Evolutionary conservation across 2,888 invertebrate genomes (phyloP), one percentile per base, ranked within the genome.

Genomic region (Antheraea assamensis): DNA sequence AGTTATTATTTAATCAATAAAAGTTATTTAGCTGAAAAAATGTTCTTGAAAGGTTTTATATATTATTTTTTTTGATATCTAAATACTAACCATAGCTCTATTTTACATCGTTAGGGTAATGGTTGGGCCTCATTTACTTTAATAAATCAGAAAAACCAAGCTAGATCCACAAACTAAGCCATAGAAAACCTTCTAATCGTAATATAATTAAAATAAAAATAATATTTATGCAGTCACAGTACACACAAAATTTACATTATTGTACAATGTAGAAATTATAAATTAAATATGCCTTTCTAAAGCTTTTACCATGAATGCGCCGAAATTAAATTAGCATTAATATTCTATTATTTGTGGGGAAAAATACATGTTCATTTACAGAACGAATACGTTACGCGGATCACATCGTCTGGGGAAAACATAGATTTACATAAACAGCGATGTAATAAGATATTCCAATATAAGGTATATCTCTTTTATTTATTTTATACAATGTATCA

Each of bases 351-450:
- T 66, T 66, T 31, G 30, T 19, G 19, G 66, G 31, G 30, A n/a
- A 66, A 66, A 66, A 31, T 66, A 30, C 10, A 21, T 66, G 31
- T 66, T 30, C 19, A 31, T 31, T 30, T 31, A 66, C 30, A 31
- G 3, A 58, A 8, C 24, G 24, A 24, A 58, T 58, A 58, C 24
- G n/a, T 31, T 8, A 31, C 30, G 7, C 31, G 31, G 31, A 66
- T 58, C 58, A 10, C 31, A 7, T 19, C 66, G 66, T 31, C 66
- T 31, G 27, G 66, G 58, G 66, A 66, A 30, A 30, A 66, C 66
- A 66, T 21, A 31, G 66, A 66, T 64, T 64, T 64, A 64, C 64
- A 64, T 64, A 64, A 64, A 64, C 30, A 55, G 8, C 55, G 13
- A 30, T 66, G 66, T 66, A 31, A 31, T 66, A 30, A 66, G 19